phyloP scores from a whole-genome alignment of 2,113 vertebrate species.

The Sebastes schlegelii region DNA sequence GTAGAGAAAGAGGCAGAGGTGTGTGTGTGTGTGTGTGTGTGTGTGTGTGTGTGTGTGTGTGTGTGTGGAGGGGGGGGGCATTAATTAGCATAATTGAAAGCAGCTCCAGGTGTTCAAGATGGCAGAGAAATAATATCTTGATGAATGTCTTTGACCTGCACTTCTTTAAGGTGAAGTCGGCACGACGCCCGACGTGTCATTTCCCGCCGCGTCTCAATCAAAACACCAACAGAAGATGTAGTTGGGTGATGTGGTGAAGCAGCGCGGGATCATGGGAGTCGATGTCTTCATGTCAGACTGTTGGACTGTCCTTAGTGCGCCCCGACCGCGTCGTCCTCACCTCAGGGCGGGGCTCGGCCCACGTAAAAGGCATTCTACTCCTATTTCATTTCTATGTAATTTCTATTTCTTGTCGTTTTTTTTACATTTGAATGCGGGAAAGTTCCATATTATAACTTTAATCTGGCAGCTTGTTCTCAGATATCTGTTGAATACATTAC shows the following conservation, averaged over 20 bases:
- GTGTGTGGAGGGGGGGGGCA: neutral
- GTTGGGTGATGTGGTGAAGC: no score
- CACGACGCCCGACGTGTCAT: neutral
- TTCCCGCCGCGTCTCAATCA: no score
- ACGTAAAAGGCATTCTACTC: no score
- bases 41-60: constrained; percentile 10
- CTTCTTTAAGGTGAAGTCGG: neutral
- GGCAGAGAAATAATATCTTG: neutral
- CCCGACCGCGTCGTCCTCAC: no score
- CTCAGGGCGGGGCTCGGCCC: no score
- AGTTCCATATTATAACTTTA: neutral
- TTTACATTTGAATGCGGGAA: no score
- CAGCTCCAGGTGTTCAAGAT: neutral
- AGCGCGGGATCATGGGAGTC: no score
- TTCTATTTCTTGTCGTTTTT: no score
- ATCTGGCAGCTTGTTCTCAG: neutral
- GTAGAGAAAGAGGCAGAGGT: constrained; percentile 4
- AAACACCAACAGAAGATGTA: no score
- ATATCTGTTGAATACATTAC: neutral
- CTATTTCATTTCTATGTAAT: no score
- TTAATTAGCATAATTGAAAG: constrained; percentile 16
- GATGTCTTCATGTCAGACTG: no score
- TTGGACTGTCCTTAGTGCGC: no score
- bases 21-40: constrained; percentile 6
- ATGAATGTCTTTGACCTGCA: neutral